Evolutionary conservation across 2,888 invertebrate genomes (phyloP).

Genomic region (Melinopterus prodromus): DNA sequence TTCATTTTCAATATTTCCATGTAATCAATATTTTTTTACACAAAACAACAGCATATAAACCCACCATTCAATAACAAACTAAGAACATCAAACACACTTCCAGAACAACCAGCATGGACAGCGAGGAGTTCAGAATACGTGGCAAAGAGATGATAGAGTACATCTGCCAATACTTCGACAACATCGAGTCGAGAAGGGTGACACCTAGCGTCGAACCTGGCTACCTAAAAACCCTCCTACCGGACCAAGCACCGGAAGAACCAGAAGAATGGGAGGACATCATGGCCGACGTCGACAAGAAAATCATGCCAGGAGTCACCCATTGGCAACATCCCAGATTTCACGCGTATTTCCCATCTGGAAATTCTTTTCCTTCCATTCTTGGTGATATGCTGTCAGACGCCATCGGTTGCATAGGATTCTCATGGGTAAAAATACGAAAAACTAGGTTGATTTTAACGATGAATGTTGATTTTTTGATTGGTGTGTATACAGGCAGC

Average conservation of each 20-base stretch:
- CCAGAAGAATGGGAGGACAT: conserved; percentile 88
- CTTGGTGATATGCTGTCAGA: conserved; percentile 96
- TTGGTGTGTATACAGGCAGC: conserved; percentile 73
- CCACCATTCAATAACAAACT: not conserved
- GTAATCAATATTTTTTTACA: not conserved
- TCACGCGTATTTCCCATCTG: conserved; percentile 98
- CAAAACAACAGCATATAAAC: not conserved
- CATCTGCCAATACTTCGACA: conserved; percentile 89
- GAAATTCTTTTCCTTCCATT: conserved; percentile 97
- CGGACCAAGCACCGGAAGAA: conserved; percentile 80
- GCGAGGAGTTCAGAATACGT: conserved; percentile 82
- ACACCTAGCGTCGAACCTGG: conserved; percentile 92
- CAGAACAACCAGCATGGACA: conserved; percentile 72
- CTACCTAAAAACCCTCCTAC: conserved; percentile 81
- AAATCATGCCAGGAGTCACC: conserved; percentile 94
- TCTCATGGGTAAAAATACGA: conserved; percentile 84
- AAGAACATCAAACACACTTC: not conserved
- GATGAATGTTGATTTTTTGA: too few species aligned
- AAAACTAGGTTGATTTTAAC: not conserved
- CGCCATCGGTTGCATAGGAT: conserved; percentile 96
- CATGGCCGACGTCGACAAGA: conserved; percentile 87
- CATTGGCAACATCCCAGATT: conserved; percentile 99
- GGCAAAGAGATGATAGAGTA: conserved; percentile 96
- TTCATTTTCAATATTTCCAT: not conserved
- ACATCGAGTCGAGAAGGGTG: conserved; percentile 80